Evolutionary conservation across 2,888 invertebrate species (phyloP).

Genomic region (Rhaphigaster nebulosa): DNA sequence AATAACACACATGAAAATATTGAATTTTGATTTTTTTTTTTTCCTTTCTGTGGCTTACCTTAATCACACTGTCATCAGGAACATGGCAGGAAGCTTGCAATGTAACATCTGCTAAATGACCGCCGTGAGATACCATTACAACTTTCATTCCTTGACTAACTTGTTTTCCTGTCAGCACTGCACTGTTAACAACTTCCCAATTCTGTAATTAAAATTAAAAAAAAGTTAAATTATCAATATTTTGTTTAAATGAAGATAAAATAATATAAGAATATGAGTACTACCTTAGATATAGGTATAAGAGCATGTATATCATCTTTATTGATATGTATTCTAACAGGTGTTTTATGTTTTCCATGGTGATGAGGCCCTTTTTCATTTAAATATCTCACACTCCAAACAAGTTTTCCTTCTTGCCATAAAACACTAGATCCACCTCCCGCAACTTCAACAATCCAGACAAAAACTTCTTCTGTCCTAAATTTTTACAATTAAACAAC

Average conservation of each 20-base stretch:
- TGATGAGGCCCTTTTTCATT: slow-evolving; percentile 66
- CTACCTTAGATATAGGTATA: slow-evolving; percentile 91
- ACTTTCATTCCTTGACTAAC: slow-evolving; percentile 96
- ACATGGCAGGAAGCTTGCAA: slow-evolving; percentile 94
- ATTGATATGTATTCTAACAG: slow-evolving; percentile 88
- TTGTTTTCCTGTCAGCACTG: slow-evolving; percentile 92
- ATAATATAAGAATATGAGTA: neutral
- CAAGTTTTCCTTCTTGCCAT: slow-evolving; percentile 86
- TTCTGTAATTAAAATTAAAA: slow-evolving; percentile 75
- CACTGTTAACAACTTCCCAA: slow-evolving; percentile 95
- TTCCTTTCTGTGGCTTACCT: slow-evolving; percentile 74
- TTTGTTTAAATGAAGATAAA: neutral
- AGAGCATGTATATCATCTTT: slow-evolving; percentile 96
- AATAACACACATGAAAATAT: neutral
- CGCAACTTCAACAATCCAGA: slow-evolving; percentile 90
- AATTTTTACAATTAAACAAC: slow-evolving; percentile 34
- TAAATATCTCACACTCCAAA: slow-evolving; percentile 86
- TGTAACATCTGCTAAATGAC: slow-evolving; percentile 95
- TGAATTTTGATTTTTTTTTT: slow-evolving; percentile 61
- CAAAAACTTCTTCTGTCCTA: slow-evolving; percentile 84
- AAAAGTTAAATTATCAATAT: neutral
- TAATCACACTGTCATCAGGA: slow-evolving; percentile 94
- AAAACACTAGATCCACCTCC: slow-evolving; percentile 68
- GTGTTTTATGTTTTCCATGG: slow-evolving; percentile 67
- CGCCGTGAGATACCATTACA: slow-evolving; percentile 93